Evolutionary conservation across 2,113 vertebrate genomes (phyloP).

Genomic region (Porphyrio hochstetteri): DNA sequence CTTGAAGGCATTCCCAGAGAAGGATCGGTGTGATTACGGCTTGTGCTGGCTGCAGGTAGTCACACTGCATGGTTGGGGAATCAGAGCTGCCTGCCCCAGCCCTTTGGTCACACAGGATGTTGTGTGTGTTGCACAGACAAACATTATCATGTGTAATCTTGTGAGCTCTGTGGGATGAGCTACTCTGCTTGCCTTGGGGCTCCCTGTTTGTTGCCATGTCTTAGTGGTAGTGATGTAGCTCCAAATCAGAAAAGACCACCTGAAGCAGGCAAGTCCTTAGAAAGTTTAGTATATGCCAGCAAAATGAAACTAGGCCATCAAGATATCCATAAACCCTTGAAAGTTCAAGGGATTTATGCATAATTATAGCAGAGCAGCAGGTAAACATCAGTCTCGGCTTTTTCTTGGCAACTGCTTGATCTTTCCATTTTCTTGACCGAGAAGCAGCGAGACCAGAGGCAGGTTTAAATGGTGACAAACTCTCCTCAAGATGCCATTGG

Average conservation of each 20-base stretch:
- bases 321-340: background rate
- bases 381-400: background rate
- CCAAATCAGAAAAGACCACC: background rate
- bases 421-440: background rate
- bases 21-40: rapidly evolving
- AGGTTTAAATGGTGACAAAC: background rate
- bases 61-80: background rate
- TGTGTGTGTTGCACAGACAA: background rate
- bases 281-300: background rate
- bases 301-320: background rate
- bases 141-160: background rate
- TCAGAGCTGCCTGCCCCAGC: rapidly evolving
- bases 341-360: background rate
- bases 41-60: background rate
- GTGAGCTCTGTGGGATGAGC: background rate
- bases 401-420: background rate
- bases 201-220: background rate
- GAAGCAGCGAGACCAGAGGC: background rate
- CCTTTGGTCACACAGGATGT: background rate
- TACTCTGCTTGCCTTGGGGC: background rate
- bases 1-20: background rate
- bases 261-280: background rate
- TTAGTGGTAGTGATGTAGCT: background rate
- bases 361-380: background rate
- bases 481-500: background rate